Evolutionary conservation across 2,113 vertebrate genomes (phyloP).

Genomic region (Myotis yumanensis): DNA sequence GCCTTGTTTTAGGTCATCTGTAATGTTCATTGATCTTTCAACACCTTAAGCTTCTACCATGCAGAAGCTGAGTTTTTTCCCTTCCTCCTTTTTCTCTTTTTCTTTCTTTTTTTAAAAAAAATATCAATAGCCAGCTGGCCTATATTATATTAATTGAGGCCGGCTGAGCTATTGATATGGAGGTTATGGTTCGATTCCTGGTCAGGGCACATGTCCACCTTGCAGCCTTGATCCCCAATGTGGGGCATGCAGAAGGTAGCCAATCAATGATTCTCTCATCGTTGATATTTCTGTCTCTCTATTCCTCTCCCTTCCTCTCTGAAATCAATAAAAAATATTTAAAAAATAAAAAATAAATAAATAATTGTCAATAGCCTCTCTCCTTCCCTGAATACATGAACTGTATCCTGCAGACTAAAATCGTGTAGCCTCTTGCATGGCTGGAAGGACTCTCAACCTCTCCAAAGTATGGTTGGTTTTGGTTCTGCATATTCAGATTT

Average conservation of each 20-base stretch:
- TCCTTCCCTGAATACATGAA: neutral
- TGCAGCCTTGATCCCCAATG: too few relatives aligned
- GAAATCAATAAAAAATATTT: too few relatives aligned
- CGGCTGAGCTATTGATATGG: too few relatives aligned
- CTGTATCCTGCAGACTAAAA: neutral
- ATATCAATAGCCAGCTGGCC: too few relatives aligned
- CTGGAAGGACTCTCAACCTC: neutral
- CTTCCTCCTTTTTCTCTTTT: neutral
- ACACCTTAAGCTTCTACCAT: neutral
- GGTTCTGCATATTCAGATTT: neutral
- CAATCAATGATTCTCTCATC: too few relatives aligned
- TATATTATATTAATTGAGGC: too few relatives aligned
- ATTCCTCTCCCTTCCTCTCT: too few relatives aligned
- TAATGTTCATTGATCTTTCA: neutral
- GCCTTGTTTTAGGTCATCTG: neutral
- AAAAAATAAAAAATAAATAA: neutral
- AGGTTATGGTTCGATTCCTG: too few relatives aligned
- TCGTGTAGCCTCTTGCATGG: neutral
- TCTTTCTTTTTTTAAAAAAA: neutral
- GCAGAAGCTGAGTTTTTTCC: neutral
- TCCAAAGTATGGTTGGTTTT: neutral
- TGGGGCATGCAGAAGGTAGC: too few relatives aligned
- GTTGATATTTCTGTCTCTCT: too few relatives aligned
- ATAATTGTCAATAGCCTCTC: neutral
- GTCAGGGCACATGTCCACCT: too few relatives aligned